A percentile compares a stretch with the other conserved stretches of the same genome.
Conservation (phyloP, 2,888 invertebrate genomes). For the Dilophus febrilis region DNA sequence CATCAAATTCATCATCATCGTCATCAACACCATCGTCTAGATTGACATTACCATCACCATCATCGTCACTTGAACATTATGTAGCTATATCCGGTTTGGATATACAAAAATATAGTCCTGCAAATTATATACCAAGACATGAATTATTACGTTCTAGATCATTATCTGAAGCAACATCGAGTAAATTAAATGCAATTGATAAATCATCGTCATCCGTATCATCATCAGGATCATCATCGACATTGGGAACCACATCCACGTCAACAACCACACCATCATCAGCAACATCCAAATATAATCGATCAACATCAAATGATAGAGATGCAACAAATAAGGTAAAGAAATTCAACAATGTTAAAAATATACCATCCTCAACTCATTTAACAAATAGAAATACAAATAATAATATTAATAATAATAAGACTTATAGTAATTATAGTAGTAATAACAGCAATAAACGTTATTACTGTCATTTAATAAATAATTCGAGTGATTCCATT, state of each 20-base stretch:
- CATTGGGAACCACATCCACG: slow-evolving; percentile 7
- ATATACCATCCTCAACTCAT: background rate
- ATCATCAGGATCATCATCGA: slow-evolving; percentile 5
- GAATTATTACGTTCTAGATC: slow-evolving; percentile 33
- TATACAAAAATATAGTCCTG: slow-evolving; percentile 56
- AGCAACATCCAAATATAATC: background rate
- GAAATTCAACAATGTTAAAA: background rate
- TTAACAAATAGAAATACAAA: background rate
- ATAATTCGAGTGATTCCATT: slow-evolving; percentile 9
- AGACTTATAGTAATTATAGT: background rate
- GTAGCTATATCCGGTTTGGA: slow-evolving; percentile 46
- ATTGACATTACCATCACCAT: slow-evolving; percentile 31
- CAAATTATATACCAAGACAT: slow-evolving; percentile 48
- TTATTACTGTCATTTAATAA: background rate
- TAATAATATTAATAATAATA: slow-evolving; percentile 6
- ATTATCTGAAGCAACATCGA: slow-evolving; percentile 20
- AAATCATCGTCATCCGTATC: slow-evolving; percentile 6
- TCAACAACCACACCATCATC: slow-evolving; percentile 5
- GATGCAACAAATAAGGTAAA: background rate
- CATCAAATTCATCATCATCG: slow-evolving; percentile 10
- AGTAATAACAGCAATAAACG: slow-evolving; percentile 5
- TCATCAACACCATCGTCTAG: slow-evolving; percentile 23
- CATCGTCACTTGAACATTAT: slow-evolving; percentile 34
- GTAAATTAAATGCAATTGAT: slow-evolving; percentile 3
- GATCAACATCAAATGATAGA: slow-evolving; percentile 5